These are phyloP conservation scores for Protonibea diacanthus DNA, from an alignment of 2,797 vertebrate species.

Conservation along the genomic window DNA sequence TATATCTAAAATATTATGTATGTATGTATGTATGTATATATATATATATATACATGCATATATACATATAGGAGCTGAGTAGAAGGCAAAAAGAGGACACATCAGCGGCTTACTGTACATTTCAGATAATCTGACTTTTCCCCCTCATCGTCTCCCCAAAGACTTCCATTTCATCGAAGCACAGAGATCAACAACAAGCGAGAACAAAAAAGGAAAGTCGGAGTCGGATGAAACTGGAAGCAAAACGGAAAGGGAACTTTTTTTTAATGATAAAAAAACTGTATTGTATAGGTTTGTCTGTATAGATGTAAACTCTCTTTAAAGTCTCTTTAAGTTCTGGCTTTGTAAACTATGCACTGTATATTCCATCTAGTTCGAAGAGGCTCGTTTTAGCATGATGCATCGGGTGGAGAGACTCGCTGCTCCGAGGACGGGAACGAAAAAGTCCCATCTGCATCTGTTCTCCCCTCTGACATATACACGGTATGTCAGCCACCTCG, in stretches of 20 bases:
- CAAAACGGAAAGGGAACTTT: constrained; percentile 41
- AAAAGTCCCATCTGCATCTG: constrained; percentile 47
- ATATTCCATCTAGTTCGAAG: constrained; percentile 81
- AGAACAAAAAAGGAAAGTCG: constrained; percentile 70
- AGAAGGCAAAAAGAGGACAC: constrained; percentile 52
- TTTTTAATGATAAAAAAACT: constrained; percentile 63
- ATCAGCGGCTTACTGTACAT: constrained; percentile 46
- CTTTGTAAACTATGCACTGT: constrained; percentile 92
- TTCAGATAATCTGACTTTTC: constrained; percentile 32
- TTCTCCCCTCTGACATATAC: constrained; percentile 40
- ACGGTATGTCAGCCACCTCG: constrained; percentile 37
- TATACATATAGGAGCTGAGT: constrained; percentile 38
- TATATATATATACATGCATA: constrained; percentile 49
- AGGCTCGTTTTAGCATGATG: constrained; percentile 81
- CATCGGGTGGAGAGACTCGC: constrained; percentile 59
- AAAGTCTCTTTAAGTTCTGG: constrained; percentile 66
- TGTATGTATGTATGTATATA: constrained; percentile 42
- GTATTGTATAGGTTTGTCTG: constrained; percentile 80
- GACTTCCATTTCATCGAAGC: constrained; percentile 59
- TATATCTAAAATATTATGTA: constrained; percentile 8
- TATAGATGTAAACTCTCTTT: constrained; percentile 78
- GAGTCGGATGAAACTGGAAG: constrained; percentile 15
- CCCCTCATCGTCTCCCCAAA: constrained; percentile 46
- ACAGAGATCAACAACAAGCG: constrained; percentile 67
- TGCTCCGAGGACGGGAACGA: constrained; percentile 39